Conservation (phyloP, 37 sponge, comb jelly and placozoan species). For the Lycopodina hypogea region DNA sequence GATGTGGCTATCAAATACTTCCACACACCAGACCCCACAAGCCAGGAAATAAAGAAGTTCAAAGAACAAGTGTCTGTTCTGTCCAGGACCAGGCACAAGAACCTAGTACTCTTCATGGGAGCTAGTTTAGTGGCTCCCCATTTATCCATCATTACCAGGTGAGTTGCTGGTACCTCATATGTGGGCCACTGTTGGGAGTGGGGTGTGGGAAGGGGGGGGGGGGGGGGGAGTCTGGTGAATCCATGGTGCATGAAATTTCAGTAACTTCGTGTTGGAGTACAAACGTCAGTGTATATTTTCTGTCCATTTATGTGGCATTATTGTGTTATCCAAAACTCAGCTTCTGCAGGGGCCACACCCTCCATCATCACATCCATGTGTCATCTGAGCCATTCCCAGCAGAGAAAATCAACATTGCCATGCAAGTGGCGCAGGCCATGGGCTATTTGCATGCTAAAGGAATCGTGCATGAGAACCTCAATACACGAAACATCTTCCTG, state of each 20-base stretch:
- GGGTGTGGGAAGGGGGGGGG: too few relatives aligned
- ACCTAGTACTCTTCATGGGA: slow-evolving; percentile 94
- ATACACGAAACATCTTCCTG: slow-evolving; percentile 76
- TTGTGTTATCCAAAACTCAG: too few relatives aligned
- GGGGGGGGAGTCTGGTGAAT: too few relatives aligned
- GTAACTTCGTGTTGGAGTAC: too few relatives aligned
- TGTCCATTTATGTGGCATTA: too few relatives aligned
- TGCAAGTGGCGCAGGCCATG: slow-evolving; percentile 78
- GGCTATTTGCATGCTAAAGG: slow-evolving; percentile 83
- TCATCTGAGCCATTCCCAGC: slow-evolving; percentile 53
- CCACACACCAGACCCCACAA: slow-evolving; percentile 64
- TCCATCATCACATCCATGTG: slow-evolving; percentile 66
- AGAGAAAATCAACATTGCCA: slow-evolving; percentile 49
- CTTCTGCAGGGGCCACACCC: slow-evolving; percentile 54
- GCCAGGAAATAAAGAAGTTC: slow-evolving; percentile 66
- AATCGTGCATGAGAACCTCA: slow-evolving; percentile 86
- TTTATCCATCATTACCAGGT: slow-evolving; percentile 90
- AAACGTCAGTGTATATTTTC: too few relatives aligned
- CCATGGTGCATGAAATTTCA: too few relatives aligned
- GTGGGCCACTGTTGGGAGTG: too few relatives aligned
- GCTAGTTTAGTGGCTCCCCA: slow-evolving; percentile 79
- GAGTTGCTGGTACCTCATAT: too few relatives aligned
- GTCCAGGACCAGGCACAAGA: slow-evolving; percentile 84
- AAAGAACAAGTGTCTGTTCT: slow-evolving; percentile 79
- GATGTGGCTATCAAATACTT: slow-evolving; percentile 86